Evolutionary conservation across 2,797 vertebrate genomes (phyloP).

Genomic region (Diplodus puntazzo): DNA sequence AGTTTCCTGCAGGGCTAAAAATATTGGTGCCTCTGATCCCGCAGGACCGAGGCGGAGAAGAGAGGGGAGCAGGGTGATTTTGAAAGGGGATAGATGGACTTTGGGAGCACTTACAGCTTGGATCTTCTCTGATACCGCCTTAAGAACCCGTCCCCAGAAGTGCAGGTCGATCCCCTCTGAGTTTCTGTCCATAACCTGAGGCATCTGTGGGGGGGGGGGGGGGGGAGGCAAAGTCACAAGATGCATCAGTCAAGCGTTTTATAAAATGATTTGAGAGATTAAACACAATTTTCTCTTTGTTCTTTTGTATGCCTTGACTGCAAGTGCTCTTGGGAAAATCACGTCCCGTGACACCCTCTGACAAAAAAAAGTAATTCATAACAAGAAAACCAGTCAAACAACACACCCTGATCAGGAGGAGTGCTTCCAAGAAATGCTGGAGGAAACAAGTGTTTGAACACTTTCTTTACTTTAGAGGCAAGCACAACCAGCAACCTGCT

Average conservation of each 20-base stretch:
- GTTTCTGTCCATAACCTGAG: slow-evolving; percentile 88
- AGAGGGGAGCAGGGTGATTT: background rate
- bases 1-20: slow-evolving; percentile 82
- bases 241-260: slow-evolving; percentile 4
- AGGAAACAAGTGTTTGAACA: slow-evolving; percentile 6
- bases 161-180: slow-evolving; percentile 89
- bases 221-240: slow-evolving; percentile 45
- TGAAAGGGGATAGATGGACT: slow-evolving; percentile 27
- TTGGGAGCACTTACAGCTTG: slow-evolving; percentile 85
- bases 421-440: background rate
- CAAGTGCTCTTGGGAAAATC: background rate
- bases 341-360: slow-evolving; percentile 18
- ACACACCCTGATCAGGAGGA: background rate
- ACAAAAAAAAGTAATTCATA: slow-evolving; percentile 25
- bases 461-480: slow-evolving; percentile 6
- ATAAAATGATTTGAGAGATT: background rate
- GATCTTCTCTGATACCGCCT: slow-evolving; percentile 85
- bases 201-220: slow-evolving; percentile 84
- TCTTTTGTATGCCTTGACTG: background rate
- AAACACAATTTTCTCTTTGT: slow-evolving; percentile 36
- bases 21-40: slow-evolving; percentile 69
- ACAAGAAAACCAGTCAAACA: background rate
- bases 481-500: background rate
- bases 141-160: slow-evolving; percentile 89
- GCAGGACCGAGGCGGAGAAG: slow-evolving; percentile 31